Evolutionary conservation across 2,888 invertebrate species (phyloP).

Genomic region (Eupelmus urozonus): DNA sequence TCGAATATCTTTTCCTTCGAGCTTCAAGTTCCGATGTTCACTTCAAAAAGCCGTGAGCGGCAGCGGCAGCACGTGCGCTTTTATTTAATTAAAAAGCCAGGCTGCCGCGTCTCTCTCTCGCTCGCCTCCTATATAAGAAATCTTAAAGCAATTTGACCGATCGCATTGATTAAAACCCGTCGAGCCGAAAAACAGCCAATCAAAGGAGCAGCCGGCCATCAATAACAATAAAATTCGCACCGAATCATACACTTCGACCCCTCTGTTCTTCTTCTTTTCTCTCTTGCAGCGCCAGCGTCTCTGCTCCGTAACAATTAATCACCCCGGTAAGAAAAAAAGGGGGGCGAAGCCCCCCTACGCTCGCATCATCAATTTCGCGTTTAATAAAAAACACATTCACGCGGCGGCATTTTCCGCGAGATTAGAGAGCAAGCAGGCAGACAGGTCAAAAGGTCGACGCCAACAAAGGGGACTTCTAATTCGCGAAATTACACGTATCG

Average conservation of each 20-base stretch:
- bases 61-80: not conserved
- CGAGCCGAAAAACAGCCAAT: conserved; percentile 2
- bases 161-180: not conserved
- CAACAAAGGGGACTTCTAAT: conserved; percentile 23
- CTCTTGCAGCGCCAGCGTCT: not conserved
- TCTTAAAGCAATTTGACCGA: conserved; percentile 2
- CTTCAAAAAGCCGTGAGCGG: too few relatives aligned
- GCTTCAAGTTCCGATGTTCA: too few relatives aligned
- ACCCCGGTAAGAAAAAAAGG: conserved; percentile 1
- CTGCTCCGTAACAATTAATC: conserved; percentile 16
- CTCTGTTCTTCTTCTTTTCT: not conserved
- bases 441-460: not conserved
- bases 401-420: conserved; percentile 24
- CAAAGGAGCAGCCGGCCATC: not conserved
- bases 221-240: conserved; percentile 27
- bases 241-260: conserved; percentile 6
- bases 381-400: conserved; percentile 36
- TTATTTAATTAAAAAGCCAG: conserved; percentile 12
- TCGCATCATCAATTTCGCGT: conserved; percentile 38
- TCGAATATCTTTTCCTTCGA: too few relatives aligned
- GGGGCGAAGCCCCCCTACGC: not conserved
- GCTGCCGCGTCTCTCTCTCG: not conserved
- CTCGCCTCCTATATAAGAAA: not conserved
- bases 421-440: not conserved
- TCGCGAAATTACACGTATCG: conserved; percentile 52